Conservation (phyloP, 2,797 vertebrate species). For the Phaenicophaeus curvirostris region DNA sequence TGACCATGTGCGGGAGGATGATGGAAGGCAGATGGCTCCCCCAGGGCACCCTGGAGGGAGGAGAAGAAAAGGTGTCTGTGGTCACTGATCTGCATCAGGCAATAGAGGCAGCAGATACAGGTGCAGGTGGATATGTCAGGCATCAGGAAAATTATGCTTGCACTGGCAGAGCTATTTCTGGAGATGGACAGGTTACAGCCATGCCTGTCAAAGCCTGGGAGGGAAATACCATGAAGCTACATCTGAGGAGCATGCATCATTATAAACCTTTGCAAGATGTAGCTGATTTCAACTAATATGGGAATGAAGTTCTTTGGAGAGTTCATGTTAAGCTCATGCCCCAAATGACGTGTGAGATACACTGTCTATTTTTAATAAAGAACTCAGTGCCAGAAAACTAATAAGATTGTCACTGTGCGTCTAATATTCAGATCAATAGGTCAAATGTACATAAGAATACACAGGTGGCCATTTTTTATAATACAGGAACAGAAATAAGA, state of each 20-base stretch:
- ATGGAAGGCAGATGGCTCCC: neutral
- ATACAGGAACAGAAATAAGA: neutral
- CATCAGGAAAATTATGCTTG: neutral
- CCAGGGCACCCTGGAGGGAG: neutral
- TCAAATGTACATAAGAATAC: neutral
- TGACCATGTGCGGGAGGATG: fast-evolving
- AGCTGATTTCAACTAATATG: neutral
- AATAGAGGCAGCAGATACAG: neutral
- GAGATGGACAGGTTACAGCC: neutral
- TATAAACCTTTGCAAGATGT: neutral
- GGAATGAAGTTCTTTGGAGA: neutral
- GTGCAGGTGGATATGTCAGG: neutral
- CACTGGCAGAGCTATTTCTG: slow-evolving; percentile 6
- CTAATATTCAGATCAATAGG: neutral
- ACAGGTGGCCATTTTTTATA: neutral
- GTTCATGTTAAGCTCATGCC: neutral
- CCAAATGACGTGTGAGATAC: neutral
- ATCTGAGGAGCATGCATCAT: neutral
- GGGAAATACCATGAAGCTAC: neutral
- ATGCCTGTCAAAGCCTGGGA: slow-evolving; percentile 2
- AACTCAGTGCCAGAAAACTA: neutral
- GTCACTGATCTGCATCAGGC: neutral
- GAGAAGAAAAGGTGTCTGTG: neutral
- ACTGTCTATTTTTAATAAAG: neutral
- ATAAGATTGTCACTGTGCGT: neutral